phyloP scores from a whole-genome alignment of 2,888 invertebrate species.

The Melolontha melolontha region DNA sequence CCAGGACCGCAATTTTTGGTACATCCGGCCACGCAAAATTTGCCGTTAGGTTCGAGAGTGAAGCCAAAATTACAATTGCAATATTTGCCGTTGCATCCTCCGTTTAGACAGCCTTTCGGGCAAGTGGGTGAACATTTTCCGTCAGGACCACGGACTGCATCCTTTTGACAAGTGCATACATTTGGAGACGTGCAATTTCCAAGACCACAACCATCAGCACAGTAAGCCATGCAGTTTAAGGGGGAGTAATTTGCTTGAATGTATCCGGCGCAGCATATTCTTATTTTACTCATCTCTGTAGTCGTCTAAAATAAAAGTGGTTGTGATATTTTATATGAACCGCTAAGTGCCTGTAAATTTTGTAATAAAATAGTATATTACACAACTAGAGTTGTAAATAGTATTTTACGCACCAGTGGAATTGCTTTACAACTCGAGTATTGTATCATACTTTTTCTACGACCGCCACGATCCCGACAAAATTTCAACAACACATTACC shows the following conservation, averaged over 20 bases:
- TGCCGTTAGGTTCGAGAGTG: conserved; percentile 69
- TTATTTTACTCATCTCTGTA: conserved; percentile 73
- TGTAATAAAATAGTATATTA: no score
- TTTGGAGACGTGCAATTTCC: conserved; percentile 77
- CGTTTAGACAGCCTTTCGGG: conserved; percentile 77
- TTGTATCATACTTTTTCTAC: no score
- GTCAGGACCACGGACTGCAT: conserved; percentile 69
- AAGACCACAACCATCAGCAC: conserved; percentile 76
- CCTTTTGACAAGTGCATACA: conserved; percentile 74
- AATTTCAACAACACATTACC: no score
- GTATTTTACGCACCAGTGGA: no score
- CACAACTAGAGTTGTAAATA: no score
- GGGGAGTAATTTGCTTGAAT: conserved; percentile 70
- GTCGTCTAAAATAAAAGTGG: conserved; percentile 70
- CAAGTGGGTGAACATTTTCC: conserved; percentile 73
- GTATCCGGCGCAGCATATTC: conserved; percentile 80
- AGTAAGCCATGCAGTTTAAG: conserved; percentile 73
- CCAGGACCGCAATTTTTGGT: conserved; percentile 68
- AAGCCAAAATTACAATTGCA: conserved; percentile 76
- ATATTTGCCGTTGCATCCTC: conserved; percentile 71
- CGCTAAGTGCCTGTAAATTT: no score
- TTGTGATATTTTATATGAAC: no score
- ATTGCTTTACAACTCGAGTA: no score
- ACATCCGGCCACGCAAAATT: conserved; percentile 74
- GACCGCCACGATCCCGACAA: no score